Evolutionary conservation across 2,113 vertebrate genomes (phyloP), one percentile per base, ranked within the genome.

Genomic region (Gobiocypris rarus): DNA sequence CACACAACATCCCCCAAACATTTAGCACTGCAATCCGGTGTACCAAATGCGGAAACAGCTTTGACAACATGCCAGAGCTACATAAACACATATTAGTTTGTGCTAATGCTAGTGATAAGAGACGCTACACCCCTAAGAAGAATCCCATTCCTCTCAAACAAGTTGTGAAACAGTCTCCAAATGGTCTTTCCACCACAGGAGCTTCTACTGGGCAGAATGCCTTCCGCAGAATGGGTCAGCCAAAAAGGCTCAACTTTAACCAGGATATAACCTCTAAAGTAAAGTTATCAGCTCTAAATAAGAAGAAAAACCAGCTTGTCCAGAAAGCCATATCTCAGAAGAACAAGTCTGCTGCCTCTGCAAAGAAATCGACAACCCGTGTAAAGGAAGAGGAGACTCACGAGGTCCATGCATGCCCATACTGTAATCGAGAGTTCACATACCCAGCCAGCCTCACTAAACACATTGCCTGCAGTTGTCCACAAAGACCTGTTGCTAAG

Each of bases 21-120:
- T 99, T 99, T 83, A 98, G 94, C 85, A 99, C 98, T 61, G 97
- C 98, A 89, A 99, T 99, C 81, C 96, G 97, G 90, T 99, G 98
- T 90, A 99, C 97, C 28, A 99, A 99, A 89, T 99, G 98, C 58
- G 98, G 98, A 34, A 97, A 98, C 77, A 96, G 98, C 11, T 98
- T 99, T 1, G 97, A 99, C 91, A 99, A 99, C 90, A 99, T 99
- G 97, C 97, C 98, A 0, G 97, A 98, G 86, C 92, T 99, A 81
- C 98, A 99, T 93, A 95, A 97, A 82, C 97, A 99, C 85, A 99
- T 99, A 77, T 48, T 99, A 90, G 96, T 95, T 0, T 99, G 98
- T 56, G 98, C 98, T 0, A 98, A 94, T 14, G 97, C 97, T 13
- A 99, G 97, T 1, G 97, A 99, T 87, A 98, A 98, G 88, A 97